A percentile compares a stretch with the other conserved stretches of the same genome.
phyloP scores from a whole-genome alignment of 2,797 vertebrate species.

The Tolypeutes matacus region DNA sequence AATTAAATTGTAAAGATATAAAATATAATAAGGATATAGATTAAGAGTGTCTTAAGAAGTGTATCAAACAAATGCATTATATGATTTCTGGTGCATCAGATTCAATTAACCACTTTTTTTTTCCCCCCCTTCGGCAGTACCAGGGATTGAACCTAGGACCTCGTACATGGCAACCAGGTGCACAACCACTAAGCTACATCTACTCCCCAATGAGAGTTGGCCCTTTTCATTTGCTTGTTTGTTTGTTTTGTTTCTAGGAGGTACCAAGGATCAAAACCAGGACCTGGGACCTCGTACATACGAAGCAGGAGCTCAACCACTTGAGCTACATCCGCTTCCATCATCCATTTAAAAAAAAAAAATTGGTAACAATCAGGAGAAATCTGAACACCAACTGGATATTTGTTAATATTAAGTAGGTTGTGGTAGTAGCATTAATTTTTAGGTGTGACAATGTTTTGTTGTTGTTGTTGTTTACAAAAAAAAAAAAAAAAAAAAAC shows the following conservation, averaged over 20 bases:
- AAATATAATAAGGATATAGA: background rate
- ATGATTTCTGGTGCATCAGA: background rate
- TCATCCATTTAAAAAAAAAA: background rate
- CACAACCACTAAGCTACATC: no score
- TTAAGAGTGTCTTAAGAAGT: background rate
- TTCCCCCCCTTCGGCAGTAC: no score
- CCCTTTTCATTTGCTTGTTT: no score
- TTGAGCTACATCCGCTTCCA: no score
- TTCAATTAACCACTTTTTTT: slow-evolving; percentile 10
- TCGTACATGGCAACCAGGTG: background rate
- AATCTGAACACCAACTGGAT: background rate
- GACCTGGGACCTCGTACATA: no score
- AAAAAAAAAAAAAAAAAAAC: background rate
- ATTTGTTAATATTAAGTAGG: background rate
- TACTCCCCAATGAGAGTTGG: no score
- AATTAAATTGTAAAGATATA: background rate
- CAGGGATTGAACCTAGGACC: background rate
- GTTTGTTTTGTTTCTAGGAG: no score
- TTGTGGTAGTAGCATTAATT: background rate
- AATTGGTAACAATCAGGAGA: background rate
- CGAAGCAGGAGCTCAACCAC: no score
- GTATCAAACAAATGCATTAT: background rate
- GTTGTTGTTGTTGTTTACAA: background rate
- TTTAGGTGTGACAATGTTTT: background rate
- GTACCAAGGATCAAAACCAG: no score